phyloP scores from a whole-genome alignment of 2,888 invertebrate genomes.

The Xanthorhoe designata region DNA sequence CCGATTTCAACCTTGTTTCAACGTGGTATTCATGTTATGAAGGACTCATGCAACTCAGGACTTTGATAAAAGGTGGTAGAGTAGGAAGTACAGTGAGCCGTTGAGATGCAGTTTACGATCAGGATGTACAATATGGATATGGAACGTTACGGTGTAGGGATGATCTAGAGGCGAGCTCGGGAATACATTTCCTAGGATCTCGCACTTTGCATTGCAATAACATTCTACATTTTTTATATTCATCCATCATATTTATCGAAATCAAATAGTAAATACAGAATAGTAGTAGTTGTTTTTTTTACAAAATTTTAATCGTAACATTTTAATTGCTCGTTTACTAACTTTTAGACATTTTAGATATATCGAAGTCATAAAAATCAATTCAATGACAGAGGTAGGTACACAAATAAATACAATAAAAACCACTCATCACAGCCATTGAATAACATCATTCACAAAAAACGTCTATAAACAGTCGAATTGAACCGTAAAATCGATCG shows the following conservation, averaged over 20 bases:
- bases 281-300: no score
- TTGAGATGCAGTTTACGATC: slow-evolving; percentile 24
- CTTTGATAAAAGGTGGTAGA: slow-evolving; percentile 22
- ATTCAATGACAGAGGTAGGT: slow-evolving; percentile 10
- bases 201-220: not conserved
- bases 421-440: slow-evolving; percentile 23
- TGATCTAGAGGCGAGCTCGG: slow-evolving; percentile 12
- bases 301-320: no score
- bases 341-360: no score
- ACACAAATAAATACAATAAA: slow-evolving; percentile 19
- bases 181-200: slow-evolving; percentile 7
- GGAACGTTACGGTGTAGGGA: slow-evolving; percentile 18
- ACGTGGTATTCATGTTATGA: slow-evolving; percentile 11
- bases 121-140: slow-evolving; percentile 23
- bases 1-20: slow-evolving; percentile 27
- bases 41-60: slow-evolving; percentile 17
- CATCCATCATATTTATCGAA: not conserved
- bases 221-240: not conserved
- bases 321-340: no score
- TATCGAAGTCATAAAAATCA: not conserved
- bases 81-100: slow-evolving; percentile 13
- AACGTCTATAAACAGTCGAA: slow-evolving; percentile 39
- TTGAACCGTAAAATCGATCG: slow-evolving; percentile 46
- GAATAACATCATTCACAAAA: slow-evolving; percentile 29
- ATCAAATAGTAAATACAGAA: no score